Evolutionary conservation across 2,888 invertebrate genomes (phyloP), one percentile per base, ranked within the genome.

Genomic region (Elegia similella): DNA sequence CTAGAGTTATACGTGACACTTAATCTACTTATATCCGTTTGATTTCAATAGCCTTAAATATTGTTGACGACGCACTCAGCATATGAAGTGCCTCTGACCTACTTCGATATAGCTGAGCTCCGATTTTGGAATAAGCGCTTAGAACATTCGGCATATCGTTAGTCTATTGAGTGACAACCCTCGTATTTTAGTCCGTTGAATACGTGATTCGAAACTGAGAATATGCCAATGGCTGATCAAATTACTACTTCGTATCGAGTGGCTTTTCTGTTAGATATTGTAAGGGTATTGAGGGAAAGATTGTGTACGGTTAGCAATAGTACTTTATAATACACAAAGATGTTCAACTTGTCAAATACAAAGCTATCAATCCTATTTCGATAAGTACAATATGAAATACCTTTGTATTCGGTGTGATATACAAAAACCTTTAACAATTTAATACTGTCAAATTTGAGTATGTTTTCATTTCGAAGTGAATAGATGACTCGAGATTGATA

Each of bases 151-250:
- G 16, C 8, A 44, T 13, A 44, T 44, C 15, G 13, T 17, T 16
- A 13, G 13, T 15, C 16, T 17, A 44, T 44, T 44, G 17, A 38
- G 38, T n/a, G 38, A 38, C n/a, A n/a, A 6, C n/a, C 38, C 10
- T 12, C 38, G 12, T 23, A 38, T 58, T 62, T 67, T 69, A 38
- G 38, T 38, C 38, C 12, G 12, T 34, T 34, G 34, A 34, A 34
- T 34, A 34, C 34, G 34, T 2, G n/a, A 48, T 48, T 7, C 6
- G 48, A 29, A 48, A 23, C 13, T 48, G 48, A 48, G 30, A 46
- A 48, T 30, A 48, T 48, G 12, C 38, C 38, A 48, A 48, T 48
- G 29, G 6, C 10, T 15, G 23, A 48, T 7, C 48, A 48, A n/a
- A 29, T 48, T 32, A 29, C 23, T 30, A 29, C 48, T 48, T 38